Evolutionary conservation across 2,113 vertebrate species (phyloP).

Genomic region (Sporophila hypoxantha): DNA sequence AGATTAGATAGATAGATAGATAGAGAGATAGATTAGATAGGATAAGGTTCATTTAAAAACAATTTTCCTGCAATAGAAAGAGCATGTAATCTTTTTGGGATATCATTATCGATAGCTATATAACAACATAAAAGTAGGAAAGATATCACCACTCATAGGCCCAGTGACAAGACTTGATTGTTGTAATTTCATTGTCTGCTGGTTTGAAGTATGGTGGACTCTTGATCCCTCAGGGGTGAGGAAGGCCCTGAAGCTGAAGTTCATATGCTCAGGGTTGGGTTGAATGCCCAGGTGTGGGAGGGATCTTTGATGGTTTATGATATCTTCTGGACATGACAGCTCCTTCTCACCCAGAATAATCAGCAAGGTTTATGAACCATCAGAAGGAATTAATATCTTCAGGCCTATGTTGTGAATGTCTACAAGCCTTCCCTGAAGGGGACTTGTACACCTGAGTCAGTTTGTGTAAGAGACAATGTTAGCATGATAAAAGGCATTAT

Average conservation of each 20-base stretch:
- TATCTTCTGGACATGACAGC: neutral
- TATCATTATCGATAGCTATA: neutral
- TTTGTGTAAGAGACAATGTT: neutral
- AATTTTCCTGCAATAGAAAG: neutral
- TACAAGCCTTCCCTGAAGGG: neutral
- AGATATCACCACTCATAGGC: neutral
- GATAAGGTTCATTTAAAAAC: neutral
- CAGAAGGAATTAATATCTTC: neutral
- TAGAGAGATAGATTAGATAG: neutral
- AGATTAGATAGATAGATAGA: neutral
- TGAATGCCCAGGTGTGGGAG: neutral
- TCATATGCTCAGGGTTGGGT: neutral
- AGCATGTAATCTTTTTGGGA: neutral
- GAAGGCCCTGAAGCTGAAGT: neutral
- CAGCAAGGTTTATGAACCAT: neutral
- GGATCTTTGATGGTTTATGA: neutral
- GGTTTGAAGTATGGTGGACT: neutral
- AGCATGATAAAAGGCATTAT: neutral
- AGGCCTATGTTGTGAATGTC: neutral
- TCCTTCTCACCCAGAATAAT: fast-evolving
- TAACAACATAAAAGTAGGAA: neutral
- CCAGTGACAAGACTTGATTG: neutral
- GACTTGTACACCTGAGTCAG: neutral
- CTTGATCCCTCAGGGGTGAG: neutral
- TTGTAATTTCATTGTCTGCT: neutral